Percentiles rank a stretch among this genome's conserved stretches.
These are phyloP conservation scores for Brachypteracias leptosomus DNA, from an alignment of 2,113 vertebrate genomes.

Conservation along the genomic window DNA sequence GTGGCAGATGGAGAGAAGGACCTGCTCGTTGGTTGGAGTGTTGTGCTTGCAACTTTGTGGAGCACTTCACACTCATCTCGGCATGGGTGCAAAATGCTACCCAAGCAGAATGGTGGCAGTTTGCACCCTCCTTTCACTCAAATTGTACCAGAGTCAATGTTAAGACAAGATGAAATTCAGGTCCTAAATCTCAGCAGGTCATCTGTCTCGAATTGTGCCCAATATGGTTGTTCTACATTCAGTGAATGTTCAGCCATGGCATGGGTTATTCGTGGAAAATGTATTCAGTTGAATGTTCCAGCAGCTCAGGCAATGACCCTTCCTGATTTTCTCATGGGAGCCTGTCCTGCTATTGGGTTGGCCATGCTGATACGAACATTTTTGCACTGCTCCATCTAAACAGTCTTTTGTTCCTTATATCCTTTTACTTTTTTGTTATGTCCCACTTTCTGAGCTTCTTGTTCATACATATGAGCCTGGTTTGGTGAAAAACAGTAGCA, in stretches of 20 bases:
- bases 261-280: not conserved
- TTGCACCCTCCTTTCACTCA: not conserved
- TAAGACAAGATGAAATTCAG: not conserved
- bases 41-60: not conserved
- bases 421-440: not conserved
- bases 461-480: fast-evolving
- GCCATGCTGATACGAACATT: not conserved
- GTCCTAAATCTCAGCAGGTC: not conserved
- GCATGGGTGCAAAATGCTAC: not conserved
- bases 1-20: constrained; percentile 29
- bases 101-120: not conserved
- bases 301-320: not conserved
- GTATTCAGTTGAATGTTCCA: not conserved
- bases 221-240: not conserved
- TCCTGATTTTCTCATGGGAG: not conserved
- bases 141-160: not conserved
- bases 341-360: not conserved
- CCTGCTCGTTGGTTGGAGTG: not conserved
- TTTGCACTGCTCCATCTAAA: not conserved
- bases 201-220: not conserved
- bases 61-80: not conserved
- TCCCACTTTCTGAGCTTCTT: not conserved
- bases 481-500: not conserved
- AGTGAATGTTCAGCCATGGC: not conserved
- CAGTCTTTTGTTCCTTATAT: not conserved